These are phyloP conservation scores for Sinodicranocentrus sp. DNA, from an alignment of 2,888 invertebrate genomes.

Conservation along the genomic window DNA sequence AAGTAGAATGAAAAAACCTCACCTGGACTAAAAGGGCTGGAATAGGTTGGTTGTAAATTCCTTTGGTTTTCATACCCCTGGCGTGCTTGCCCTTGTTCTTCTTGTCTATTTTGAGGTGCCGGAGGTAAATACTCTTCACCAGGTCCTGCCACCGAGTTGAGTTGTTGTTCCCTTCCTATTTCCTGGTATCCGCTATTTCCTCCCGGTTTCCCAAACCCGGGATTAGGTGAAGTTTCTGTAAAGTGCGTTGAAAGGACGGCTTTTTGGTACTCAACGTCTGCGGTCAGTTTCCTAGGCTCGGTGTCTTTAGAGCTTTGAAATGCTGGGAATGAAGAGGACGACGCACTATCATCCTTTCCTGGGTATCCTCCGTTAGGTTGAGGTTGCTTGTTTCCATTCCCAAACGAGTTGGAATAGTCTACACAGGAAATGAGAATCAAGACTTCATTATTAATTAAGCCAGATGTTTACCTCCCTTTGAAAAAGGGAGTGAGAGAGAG, in stretches of 20 bases:
- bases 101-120: constrained; percentile 13
- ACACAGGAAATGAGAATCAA: constrained; percentile 4
- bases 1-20: neutral
- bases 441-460: constrained; percentile 11
- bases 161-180: neutral
- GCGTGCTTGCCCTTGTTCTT: too few relatives aligned
- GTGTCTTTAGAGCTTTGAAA: neutral
- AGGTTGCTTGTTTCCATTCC: constrained; percentile 33
- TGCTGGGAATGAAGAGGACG: constrained; percentile 7
- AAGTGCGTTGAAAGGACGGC: constrained; percentile 74
- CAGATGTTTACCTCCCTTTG: neutral
- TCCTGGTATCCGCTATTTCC: neutral
- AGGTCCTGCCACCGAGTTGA: constrained; percentile 34
- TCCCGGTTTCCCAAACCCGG: constrained; percentile 7
- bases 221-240: constrained; percentile 64
- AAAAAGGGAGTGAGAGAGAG: too few relatives aligned
- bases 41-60: too few relatives aligned
- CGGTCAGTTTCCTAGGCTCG: constrained; percentile 24
- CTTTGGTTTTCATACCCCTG: too few relatives aligned
- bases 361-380: neutral
- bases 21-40: too few relatives aligned
- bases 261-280: constrained; percentile 72
- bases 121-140: constrained; percentile 59
- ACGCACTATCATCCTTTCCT: constrained; percentile 6
- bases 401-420: constrained; percentile 34